Evolutionary conservation across 2,888 invertebrate genomes (phyloP).

Genomic region (Temnothorax ravouxi): DNA sequence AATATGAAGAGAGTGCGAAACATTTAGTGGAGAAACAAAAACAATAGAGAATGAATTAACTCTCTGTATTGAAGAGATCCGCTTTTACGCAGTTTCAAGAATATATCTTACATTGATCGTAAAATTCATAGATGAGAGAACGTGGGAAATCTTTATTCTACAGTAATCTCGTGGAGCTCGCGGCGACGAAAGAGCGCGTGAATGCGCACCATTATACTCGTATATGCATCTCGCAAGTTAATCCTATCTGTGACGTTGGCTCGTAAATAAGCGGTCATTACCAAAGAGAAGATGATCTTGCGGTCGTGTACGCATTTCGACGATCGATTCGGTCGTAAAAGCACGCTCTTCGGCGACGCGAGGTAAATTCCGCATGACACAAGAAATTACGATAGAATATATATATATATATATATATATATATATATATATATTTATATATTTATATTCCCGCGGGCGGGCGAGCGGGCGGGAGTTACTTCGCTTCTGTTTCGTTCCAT

Average conservation of each 20-base stretch:
- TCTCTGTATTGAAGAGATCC: background rate
- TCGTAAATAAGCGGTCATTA: conserved; percentile 49
- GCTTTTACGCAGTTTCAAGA: background rate
- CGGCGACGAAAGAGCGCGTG: conserved; percentile 2
- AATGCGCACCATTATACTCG: conserved; percentile 29
- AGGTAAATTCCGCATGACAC: conserved; percentile 16
- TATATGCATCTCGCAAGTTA: conserved; percentile 39
- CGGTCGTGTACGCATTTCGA: conserved; percentile 10
- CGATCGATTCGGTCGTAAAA: conserved; percentile 39
- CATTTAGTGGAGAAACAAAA: background rate
- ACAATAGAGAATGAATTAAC: background rate
- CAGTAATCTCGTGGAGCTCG: conserved; percentile 13
- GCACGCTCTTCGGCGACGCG: conserved; percentile 7
- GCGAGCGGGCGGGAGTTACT: conserved; percentile 16
- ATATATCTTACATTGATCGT: conserved; percentile 24
- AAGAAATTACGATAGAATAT: conserved; percentile 27
- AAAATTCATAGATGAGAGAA: conserved; percentile 27
- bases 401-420: conserved; percentile 11
- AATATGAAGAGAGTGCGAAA: background rate
- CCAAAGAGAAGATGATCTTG: conserved; percentile 39
- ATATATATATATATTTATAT: conserved; percentile 13
- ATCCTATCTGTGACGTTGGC: conserved; percentile 29
- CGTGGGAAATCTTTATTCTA: conserved; percentile 3
- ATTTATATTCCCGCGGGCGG: background rate
- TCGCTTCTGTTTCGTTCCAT: conserved; percentile 44